These are phyloP conservation scores for Ceyx melanurus DNA, from an alignment of 2,113 vertebrate genomes.

Conservation along the genomic window DNA sequence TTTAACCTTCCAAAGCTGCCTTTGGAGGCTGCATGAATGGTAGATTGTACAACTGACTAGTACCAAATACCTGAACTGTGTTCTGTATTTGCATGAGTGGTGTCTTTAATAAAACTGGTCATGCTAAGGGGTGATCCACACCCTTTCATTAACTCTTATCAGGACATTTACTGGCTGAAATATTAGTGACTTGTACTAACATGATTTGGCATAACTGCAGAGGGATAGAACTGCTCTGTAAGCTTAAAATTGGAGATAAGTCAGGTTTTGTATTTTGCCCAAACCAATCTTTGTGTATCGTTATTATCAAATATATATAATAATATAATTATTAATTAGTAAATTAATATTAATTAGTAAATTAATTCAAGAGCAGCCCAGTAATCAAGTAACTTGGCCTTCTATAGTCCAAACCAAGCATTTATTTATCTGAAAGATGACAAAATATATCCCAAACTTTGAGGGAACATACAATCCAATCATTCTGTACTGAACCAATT, in stretches of 20 bases:
- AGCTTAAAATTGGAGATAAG: not conserved
- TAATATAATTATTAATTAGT: too few species aligned
- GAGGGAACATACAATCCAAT: not conserved
- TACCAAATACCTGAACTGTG: not conserved
- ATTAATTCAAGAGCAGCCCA: not conserved
- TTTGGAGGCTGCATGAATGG: not conserved
- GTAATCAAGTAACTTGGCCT: not conserved
- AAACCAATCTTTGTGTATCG: not conserved
- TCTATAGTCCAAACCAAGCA: not conserved
- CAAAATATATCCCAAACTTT: not conserved
- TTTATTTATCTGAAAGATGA: constrained; percentile 20
- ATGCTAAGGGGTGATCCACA: not conserved
- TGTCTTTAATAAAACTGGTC: not conserved
- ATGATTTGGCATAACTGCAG: not conserved
- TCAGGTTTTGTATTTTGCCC: not conserved
- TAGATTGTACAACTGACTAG: not conserved
- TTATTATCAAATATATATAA: not conserved
- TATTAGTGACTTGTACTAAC: not conserved
- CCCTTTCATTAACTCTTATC: not conserved
- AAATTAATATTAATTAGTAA: not conserved
- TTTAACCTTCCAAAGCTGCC: not conserved
- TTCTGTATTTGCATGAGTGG: not conserved
- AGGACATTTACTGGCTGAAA: not conserved
- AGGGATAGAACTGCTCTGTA: not conserved
- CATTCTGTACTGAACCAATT: not conserved